Conservation (phyloP, 2,797 vertebrate genomes). For the Hylomyscus alleni region DNA sequence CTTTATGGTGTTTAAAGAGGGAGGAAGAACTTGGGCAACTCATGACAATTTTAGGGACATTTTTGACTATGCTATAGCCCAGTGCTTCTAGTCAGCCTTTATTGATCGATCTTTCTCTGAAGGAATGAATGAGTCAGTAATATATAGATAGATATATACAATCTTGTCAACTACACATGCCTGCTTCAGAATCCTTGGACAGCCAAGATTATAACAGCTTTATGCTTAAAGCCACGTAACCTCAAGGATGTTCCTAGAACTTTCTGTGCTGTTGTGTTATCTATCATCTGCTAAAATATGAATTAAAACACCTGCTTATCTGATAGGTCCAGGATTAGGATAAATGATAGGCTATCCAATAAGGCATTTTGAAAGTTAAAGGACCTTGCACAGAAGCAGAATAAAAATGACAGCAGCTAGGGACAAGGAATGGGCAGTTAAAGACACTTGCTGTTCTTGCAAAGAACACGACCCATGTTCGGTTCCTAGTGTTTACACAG, state of each 20-base stretch:
- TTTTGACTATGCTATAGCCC: not conserved
- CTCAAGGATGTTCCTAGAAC: constrained; percentile 24
- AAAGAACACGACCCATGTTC: not conserved
- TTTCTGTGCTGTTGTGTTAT: not conserved
- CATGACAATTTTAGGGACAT: not conserved
- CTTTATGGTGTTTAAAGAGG: constrained; percentile 43
- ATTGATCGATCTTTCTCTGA: not conserved
- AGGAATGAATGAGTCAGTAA: constrained; percentile 11
- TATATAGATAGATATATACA: not conserved
- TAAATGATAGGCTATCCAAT: not conserved
- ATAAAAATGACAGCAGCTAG: not conserved
- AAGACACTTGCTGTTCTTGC: not conserved
- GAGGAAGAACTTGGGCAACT: not conserved
- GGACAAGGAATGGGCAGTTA: not conserved
- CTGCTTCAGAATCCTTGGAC: not conserved
- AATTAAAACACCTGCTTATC: constrained; percentile 11
- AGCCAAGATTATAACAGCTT: not conserved
- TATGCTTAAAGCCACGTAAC: not conserved
- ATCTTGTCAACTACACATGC: not conserved
- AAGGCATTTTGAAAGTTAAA: not conserved
- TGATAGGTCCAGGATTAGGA: not conserved
- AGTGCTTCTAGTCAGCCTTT: not conserved
- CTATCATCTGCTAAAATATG: not conserved
- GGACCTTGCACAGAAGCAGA: not conserved
- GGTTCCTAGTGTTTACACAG: not conserved